Evolutionary conservation across 2,888 invertebrate genomes (phyloP).

Genomic region (Drosophila tripunctata): DNA sequence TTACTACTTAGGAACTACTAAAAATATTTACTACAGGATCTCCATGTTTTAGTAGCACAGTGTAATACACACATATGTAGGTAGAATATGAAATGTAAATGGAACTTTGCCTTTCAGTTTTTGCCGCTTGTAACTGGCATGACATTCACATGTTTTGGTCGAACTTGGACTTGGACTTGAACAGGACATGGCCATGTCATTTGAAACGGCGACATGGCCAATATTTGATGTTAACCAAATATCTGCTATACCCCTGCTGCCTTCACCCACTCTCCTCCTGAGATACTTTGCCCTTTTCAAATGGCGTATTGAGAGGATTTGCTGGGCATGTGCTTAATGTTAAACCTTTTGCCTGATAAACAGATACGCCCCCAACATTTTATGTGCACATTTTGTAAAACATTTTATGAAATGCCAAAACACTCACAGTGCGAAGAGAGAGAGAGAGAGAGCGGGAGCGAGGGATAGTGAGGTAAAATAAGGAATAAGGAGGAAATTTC

Average conservation of each 20-base stretch:
- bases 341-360: conserved; percentile 39
- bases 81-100: conserved; percentile 13
- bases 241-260: background rate
- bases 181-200: conserved; percentile 34
- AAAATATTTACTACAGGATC: too few species aligned
- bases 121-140: conserved; percentile 1
- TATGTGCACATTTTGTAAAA: conserved; percentile 32
- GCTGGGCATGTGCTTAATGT: conserved; percentile 34
- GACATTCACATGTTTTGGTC: background rate
- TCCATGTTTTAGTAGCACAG: conserved; percentile 1
- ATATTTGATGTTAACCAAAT: conserved; percentile 33
- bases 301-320: conserved; percentile 48
- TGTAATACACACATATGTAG: background rate
- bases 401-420: conserved; percentile 56
- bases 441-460: background rate
- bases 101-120: conserved; percentile 36
- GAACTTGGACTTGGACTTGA: conserved; percentile 5
- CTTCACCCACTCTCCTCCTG: background rate
- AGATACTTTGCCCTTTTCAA: conserved; percentile 40
- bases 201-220: conserved; percentile 26
- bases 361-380: conserved; percentile 26
- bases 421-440: background rate
- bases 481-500: background rate
- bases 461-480: background rate
- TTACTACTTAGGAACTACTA: too few species aligned